These are phyloP conservation scores for Thermophis baileyi DNA, from an alignment of 2,113 vertebrate genomes.

Conservation along the genomic window DNA sequence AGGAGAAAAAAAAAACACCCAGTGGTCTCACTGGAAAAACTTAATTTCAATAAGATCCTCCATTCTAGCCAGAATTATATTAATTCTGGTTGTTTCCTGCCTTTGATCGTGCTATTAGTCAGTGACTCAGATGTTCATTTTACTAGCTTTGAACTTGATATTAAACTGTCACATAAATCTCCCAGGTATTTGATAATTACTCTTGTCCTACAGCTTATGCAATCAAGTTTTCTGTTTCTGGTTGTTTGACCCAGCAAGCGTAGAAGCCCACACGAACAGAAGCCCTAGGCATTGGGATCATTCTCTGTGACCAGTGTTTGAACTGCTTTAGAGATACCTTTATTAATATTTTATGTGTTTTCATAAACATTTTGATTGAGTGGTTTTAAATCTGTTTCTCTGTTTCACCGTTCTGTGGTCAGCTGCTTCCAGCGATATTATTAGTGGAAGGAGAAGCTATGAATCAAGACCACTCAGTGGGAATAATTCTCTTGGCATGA, in stretches of 20 bases:
- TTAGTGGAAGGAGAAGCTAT: not conserved
- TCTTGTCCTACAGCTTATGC: not conserved
- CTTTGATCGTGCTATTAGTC: not conserved
- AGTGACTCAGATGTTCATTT: slow-evolving; percentile 22
- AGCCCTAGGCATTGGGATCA: not conserved
- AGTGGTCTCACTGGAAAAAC: slow-evolving; percentile 5
- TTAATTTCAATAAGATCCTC: slow-evolving; percentile 13
- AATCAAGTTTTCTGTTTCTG: not conserved
- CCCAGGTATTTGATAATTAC: not conserved
- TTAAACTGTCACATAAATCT: not conserved
- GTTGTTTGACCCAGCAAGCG: slow-evolving; percentile 4
- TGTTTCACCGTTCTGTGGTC: not conserved
- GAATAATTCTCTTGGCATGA: not conserved
- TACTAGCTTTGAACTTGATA: not conserved
- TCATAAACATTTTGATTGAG: not conserved
- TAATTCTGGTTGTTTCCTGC: not conserved
- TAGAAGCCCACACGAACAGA: not conserved
- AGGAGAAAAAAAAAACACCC: not conserved
- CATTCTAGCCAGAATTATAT: slow-evolving; percentile 24
- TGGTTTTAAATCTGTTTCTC: not conserved
- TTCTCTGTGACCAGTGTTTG: not conserved
- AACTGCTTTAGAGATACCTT: not conserved
- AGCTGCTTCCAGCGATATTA: not conserved
- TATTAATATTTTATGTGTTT: not conserved
- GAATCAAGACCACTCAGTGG: not conserved